A percentile compares a stretch with the other conserved stretches of the same genome.
These are phyloP conservation scores for Nymphalis io DNA, from an alignment of 1,140 invertebrate genomes.

Conservation along the genomic window DNA sequence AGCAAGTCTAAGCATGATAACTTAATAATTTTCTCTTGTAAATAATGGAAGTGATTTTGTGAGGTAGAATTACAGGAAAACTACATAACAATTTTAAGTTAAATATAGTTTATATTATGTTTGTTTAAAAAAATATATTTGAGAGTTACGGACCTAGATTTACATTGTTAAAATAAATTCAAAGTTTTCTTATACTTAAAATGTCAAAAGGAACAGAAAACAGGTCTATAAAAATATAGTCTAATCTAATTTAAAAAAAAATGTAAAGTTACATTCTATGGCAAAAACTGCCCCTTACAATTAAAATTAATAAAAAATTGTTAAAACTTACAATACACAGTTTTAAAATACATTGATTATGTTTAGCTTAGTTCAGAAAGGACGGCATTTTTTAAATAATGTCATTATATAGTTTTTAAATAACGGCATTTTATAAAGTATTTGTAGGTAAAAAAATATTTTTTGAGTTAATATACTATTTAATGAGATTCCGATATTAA, in stretches of 20 bases:
- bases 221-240: not conserved
- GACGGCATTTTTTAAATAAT: not conserved
- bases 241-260: conserved; percentile 1
- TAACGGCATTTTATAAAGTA: too few species aligned
- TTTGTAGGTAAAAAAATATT: too few species aligned
- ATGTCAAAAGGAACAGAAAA: not conserved
- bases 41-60: conserved; percentile 15
- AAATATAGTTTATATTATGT: not conserved
- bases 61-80: conserved; percentile 8
- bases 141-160: too few species aligned
- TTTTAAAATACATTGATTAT: too few species aligned
- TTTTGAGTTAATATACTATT: too few species aligned
- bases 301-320: not conserved
- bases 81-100: not conserved
- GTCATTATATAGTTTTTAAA: not conserved
- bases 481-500: too few species aligned
- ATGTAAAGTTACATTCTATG: not conserved
- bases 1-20: not conserved
- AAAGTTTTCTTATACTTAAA: too few species aligned
- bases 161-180: too few species aligned
- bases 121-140: too few species aligned
- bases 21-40: not conserved
- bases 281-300: not conserved
- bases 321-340: not conserved
- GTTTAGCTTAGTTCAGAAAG: not conserved